Base-by-base conservation (phyloP, 2,888 invertebrate genomes). In the Ceraclea dissimilis region DNA sequence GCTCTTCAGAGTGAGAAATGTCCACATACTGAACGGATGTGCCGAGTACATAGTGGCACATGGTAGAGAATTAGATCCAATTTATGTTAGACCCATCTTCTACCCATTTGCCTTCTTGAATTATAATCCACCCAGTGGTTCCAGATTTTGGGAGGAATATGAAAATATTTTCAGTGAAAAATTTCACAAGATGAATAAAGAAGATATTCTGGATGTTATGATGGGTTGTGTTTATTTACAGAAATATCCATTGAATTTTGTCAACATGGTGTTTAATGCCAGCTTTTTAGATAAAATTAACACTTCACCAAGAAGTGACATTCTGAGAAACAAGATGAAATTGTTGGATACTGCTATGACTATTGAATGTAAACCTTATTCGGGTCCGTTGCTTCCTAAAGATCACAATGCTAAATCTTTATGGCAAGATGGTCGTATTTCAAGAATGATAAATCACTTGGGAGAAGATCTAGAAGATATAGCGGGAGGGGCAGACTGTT, bases 291-390 rank as follows among this genome's bases (percentile, higher is more conserved):
- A 78, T n/a, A 76, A 79, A 64, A 67, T 85, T 33, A 76, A 75
- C 57, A 63, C 66, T 0, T 65, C 65, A 10, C 66, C 67, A 59
- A 71, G 76, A 63, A 67, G 71, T 11, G 71, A 70, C 18, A 65
- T 68, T 6, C 64, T 77, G 54, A 75, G 79, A 56, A 66, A 66
- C 56, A 81, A 81, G 65, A 69, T 86, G 43, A 76, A 80, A 66
- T 67, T 85, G 34, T 74, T 86, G 56, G 86, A 86, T 63, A 79
- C 80, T 26, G 79, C 83, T 4, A 74, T 87, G 70, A 78, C 80
- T 11, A 66, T 87, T 47, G 86, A 86, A 66, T 81, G 80, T 65
- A 65, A 70, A n/a, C 69, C 73, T 21, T 84, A 84, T 65, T 64
- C 66, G 17, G 82, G 83, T 4, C 83, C 83, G 4, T 66, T 81